phyloP scores from a whole-genome alignment of 1,140 invertebrate genomes.

The Cotesia vestalis region DNA sequence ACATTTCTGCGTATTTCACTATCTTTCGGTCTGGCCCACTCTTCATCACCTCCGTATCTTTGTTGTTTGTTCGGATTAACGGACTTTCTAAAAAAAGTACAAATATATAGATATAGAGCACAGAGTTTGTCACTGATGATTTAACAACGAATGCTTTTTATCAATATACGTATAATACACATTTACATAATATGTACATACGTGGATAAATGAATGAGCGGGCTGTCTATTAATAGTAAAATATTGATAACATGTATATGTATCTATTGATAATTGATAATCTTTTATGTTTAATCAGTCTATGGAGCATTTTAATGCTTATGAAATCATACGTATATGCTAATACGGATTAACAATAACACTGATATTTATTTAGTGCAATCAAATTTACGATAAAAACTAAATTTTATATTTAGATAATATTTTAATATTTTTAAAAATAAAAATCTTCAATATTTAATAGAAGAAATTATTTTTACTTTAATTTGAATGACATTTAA shows the following conservation, averaged over 20 bases:
- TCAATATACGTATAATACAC: not conserved
- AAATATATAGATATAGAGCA: slow-evolving; percentile 25
- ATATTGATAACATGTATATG: not conserved
- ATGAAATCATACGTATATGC: not conserved
- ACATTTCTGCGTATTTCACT: slow-evolving; percentile 53
- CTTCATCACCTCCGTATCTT: slow-evolving; percentile 16
- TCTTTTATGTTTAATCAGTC: not conserved
- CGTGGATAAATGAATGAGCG: not conserved
- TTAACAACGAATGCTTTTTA: slow-evolving; percentile 3
- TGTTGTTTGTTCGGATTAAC: slow-evolving; percentile 56
- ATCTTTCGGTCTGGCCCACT: slow-evolving; percentile 40
- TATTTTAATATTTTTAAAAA: too few relatives aligned
- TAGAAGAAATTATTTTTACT: too few relatives aligned
- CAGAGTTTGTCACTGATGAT: slow-evolving; percentile 26
- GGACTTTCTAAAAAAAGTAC: slow-evolving; percentile 39
- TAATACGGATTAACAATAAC: not conserved
- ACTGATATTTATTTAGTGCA: not conserved
- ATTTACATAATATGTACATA: not conserved
- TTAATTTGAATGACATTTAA: too few relatives aligned
- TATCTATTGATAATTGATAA: not conserved
- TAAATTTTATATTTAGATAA: too few relatives aligned
- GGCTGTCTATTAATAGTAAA: not conserved
- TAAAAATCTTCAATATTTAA: too few relatives aligned
- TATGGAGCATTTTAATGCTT: too few relatives aligned
- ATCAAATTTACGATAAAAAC: not conserved